Base-by-base conservation (phyloP, 2,888 invertebrate species). In the Thyatira batis region DNA sequence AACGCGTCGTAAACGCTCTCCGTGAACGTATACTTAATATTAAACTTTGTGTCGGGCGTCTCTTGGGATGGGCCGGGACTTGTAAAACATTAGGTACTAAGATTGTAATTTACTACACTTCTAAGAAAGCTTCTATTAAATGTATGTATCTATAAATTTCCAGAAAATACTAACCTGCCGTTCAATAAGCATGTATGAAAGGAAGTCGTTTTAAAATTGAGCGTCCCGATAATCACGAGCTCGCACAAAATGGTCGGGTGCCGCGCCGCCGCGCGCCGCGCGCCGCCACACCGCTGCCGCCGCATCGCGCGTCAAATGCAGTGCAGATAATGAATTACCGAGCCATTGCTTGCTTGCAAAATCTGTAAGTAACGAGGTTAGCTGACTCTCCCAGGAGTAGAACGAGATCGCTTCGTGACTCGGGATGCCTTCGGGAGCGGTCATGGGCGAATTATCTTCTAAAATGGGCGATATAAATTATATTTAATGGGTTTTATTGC, bases 341-440 rank as follows among this genome's bases (percentile, higher is more conserved):
- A 80, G 72, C 75, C 71, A 82, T 82, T 81, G 84, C 88, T 85
- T 71, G 82, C 84, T 86, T 87, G 87, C 88, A 84, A 81, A 89
- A 87, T 86, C 81, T 76, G 78, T 76, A 78, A 82, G 80, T 87
- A 88, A 89, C 82, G 79, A 86, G 79, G 83, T 85, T 87, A 87
- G 67, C 72, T 69, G 74, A 65, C 69, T 72, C 76, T 73, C 78
- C 71, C 71, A 63, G 63, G 66, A 69, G 69, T 70, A 67, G 65
- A 69, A 62, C 68, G 63, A 69, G 66, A 70, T 76, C 76, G 77
- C 70, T 76, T 85, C 87, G 84, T 85, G 85, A 87, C 82, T 85
- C 76, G 66, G 75, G 80, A 75, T 82, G 80, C 85, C 84, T 82
- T 80, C 84, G 83, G 85, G 84, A 86, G 83, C 82, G 78, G 77